Base-by-base conservation (phyloP, 2,797 vertebrate genomes). In the Leuciscus waleckii region DNA sequence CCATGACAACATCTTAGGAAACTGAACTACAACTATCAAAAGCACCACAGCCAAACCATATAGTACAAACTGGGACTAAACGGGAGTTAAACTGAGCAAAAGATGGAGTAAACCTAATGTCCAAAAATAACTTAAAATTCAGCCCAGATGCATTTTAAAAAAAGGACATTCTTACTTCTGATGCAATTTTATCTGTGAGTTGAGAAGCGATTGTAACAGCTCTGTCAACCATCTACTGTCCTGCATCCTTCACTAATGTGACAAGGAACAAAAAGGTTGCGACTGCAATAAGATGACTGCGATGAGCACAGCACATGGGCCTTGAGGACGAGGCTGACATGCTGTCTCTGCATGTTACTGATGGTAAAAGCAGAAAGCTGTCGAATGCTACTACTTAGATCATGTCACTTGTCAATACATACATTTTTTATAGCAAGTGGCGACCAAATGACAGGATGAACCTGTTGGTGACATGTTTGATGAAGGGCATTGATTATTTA, bases 401-500 rank as follows among this genome's bases (percentile, higher is more conserved):
- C 54, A 56, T 56, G 63, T 43, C 63, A 69, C 63, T 68, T 35
- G 37, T 61, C 35, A 23, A 14, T 70, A 29, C 63, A 68, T 37
- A 56, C 35, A 23, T 77, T 54, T 39, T 58, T 63, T 54, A 54
- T 19, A 69, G 61, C 46, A 77, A 69, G 73, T 63, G 37, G 32
- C 6, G 21, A 21, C 35, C 17, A 49, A 67, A 83, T 68, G 61
- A 83, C 65, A 84, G 19, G 26, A 84, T 58, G 11, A 84, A 76
- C 10, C 23, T 68, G 61, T 17, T 84, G 46, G 32, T 78, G 13
- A n/a, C n/a, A 74, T 23, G 56, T 29, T 32, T 32, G 70, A 13
- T n/a, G 16, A 63, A 61, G 8, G 23, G 11, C 76, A 63, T 51
- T 14, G 41, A 26, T 67, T 79, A 67, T 9, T 61, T n/a, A 63